phyloP scores from a whole-genome alignment of 2,113 vertebrate genomes.

The Trichomycterus rosablanca region DNA sequence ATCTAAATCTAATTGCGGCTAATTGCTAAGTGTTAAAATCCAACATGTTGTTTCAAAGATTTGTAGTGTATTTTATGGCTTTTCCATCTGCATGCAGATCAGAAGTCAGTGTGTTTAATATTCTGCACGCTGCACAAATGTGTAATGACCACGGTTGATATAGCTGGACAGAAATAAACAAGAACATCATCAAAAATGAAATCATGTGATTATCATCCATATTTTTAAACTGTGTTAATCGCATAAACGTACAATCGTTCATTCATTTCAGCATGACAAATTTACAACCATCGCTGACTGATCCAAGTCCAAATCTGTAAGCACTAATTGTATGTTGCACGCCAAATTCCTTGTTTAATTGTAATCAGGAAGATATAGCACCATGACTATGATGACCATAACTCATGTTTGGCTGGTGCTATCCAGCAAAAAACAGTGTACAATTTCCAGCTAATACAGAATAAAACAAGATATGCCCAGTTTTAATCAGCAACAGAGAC shows the following conservation, averaged over 20 bases:
- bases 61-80: slow-evolving; percentile 29
- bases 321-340: slow-evolving; percentile 39
- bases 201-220: neutral
- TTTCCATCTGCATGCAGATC: slow-evolving; percentile 14
- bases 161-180: neutral
- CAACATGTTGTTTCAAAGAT: slow-evolving; percentile 22
- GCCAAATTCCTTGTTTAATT: slow-evolving; percentile 41
- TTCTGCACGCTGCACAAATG: slow-evolving; percentile 4
- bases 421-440: neutral
- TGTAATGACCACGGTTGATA: too few species aligned
- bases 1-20: slow-evolving; percentile 45
- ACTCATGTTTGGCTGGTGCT: slow-evolving; percentile 6
- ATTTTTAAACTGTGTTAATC: neutral
- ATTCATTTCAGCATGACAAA: neutral
- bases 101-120: slow-evolving; percentile 15
- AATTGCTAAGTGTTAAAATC: slow-evolving; percentile 31
- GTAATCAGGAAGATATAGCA: slow-evolving; percentile 35
- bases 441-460: too few species aligned
- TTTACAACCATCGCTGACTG: slow-evolving; percentile 24
- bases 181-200: neutral
- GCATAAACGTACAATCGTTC: slow-evolving; percentile 4
- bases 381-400: slow-evolving; percentile 22
- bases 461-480: too few species aligned
- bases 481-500: too few species aligned
- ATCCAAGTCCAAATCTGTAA: slow-evolving; percentile 32